A percentile compares a stretch with the other conserved stretches of the same genome.
These are phyloP conservation scores for Philonicus albiceps DNA, from an alignment of 2,888 invertebrate species.

Conservation along the genomic window DNA sequence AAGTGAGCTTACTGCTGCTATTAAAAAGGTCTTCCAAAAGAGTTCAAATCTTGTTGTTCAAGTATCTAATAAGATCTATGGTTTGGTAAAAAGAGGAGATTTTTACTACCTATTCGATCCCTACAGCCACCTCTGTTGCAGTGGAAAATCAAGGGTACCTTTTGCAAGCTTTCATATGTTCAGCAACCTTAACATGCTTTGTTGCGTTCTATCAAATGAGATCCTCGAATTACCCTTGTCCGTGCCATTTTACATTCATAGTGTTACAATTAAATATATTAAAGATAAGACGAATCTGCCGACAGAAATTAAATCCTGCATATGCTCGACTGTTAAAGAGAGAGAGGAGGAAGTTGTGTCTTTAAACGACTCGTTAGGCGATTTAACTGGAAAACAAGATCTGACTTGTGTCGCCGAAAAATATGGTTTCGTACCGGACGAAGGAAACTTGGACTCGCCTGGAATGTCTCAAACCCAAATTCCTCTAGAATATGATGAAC, in stretches of 20 bases:
- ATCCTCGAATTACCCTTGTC: constrained; percentile 56
- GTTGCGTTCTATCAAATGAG: constrained; percentile 57
- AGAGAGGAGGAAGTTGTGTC: constrained; percentile 42
- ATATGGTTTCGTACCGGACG: background rate
- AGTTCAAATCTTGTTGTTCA: constrained; percentile 56
- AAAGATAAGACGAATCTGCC: background rate
- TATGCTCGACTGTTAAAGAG: background rate
- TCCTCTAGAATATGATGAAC: constrained; percentile 38
- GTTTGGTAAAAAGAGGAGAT: constrained; percentile 57
- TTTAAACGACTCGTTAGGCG: constrained; percentile 50
- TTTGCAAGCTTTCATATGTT: constrained; percentile 59
- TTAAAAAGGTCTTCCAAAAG: constrained; percentile 52
- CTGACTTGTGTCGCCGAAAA: constrained; percentile 25
- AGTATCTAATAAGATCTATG: constrained; percentile 58
- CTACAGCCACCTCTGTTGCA: constrained; percentile 54
- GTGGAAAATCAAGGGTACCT: background rate
- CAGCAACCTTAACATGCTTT: constrained; percentile 54
- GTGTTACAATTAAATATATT: background rate
- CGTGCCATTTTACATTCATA: background rate
- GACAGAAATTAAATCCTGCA: background rate
- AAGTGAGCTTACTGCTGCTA: constrained; percentile 54
- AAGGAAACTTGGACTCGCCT: constrained; percentile 50
- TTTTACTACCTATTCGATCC: constrained; percentile 60
- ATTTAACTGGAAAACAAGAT: constrained; percentile 9
- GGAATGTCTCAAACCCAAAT: constrained; percentile 49